A percentile compares a stretch with the other conserved stretches of the same genome.
Conservation (phyloP, 2,888 invertebrate genomes). For the Buathra laborator region DNA sequence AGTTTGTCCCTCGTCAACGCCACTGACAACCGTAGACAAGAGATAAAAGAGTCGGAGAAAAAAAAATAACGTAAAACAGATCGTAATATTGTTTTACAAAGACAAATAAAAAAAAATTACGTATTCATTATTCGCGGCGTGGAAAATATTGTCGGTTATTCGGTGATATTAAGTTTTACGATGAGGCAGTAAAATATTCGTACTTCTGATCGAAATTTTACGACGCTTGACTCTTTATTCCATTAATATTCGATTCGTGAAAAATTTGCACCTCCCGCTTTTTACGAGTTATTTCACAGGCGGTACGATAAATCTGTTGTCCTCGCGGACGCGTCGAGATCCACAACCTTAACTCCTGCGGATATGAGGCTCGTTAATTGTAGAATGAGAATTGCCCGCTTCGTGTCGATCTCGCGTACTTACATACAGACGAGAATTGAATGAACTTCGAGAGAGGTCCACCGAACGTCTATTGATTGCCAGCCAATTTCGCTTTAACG, state of each 20-base stretch:
- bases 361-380: conserved; percentile 4
- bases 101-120: no score
- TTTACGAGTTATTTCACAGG: no score
- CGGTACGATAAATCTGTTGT: conserved; percentile 47
- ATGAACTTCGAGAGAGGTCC: conserved; percentile 58
- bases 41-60: not conserved
- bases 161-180: not conserved
- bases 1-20: conserved; percentile 19
- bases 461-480: conserved; percentile 74
- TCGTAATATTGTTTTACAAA: not conserved
- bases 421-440: conserved; percentile 38
- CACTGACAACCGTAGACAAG: not conserved
- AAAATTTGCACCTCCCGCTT: no score
- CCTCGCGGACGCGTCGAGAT: conserved; percentile 28
- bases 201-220: no score
- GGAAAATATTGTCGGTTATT: no score
- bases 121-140: no score
- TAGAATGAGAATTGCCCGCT: not conserved
- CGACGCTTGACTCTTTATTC: no score
- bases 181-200: conserved; percentile 3
- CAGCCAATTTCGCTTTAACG: conserved; percentile 79
- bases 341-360: conserved; percentile 29
- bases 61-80: conserved; percentile 12
- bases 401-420: conserved; percentile 42
- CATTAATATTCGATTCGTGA: no score